A percentile compares a stretch with the other conserved stretches of the same genome.
Conservation (phyloP, 2,888 invertebrate genomes). For the Criorhina ranunculi region DNA sequence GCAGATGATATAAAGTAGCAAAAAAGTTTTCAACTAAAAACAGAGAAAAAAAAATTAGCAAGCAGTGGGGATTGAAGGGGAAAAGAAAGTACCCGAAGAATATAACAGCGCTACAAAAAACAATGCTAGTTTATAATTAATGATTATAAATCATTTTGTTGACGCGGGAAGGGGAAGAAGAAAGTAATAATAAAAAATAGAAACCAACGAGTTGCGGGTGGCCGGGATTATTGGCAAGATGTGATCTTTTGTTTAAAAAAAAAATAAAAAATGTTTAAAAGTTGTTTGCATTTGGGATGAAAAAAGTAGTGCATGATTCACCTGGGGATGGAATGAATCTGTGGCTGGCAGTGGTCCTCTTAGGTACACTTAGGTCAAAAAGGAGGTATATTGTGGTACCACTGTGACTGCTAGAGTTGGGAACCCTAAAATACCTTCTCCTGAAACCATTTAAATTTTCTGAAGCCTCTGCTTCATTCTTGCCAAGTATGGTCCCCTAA, state of each 20-base stretch:
- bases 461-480: too few species aligned
- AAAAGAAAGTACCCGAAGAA: slow-evolving; percentile 48
- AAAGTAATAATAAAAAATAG: neutral
- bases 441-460: too few species aligned
- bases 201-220: slow-evolving; percentile 7
- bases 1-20: slow-evolving; percentile 77
- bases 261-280: neutral
- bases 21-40: slow-evolving; percentile 69
- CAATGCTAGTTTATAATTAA: slow-evolving; percentile 63
- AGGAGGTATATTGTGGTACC: too few species aligned
- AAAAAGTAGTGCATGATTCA: neutral
- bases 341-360: too few species aligned
- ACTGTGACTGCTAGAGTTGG: too few species aligned
- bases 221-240: slow-evolving; percentile 15
- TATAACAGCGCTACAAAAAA: slow-evolving; percentile 59
- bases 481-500: too few species aligned
- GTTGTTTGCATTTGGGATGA: neutral
- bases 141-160: slow-evolving; percentile 72
- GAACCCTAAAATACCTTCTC: too few species aligned
- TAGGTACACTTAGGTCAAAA: too few species aligned
- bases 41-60: slow-evolving; percentile 31
- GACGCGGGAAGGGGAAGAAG: slow-evolving; percentile 12
- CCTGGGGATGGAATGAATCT: too few species aligned
- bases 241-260: slow-evolving; percentile 7
- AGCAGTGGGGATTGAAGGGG: neutral